Evolutionary conservation across 2,113 vertebrate genomes (phyloP).

Genomic region (Rynchops niger): DNA sequence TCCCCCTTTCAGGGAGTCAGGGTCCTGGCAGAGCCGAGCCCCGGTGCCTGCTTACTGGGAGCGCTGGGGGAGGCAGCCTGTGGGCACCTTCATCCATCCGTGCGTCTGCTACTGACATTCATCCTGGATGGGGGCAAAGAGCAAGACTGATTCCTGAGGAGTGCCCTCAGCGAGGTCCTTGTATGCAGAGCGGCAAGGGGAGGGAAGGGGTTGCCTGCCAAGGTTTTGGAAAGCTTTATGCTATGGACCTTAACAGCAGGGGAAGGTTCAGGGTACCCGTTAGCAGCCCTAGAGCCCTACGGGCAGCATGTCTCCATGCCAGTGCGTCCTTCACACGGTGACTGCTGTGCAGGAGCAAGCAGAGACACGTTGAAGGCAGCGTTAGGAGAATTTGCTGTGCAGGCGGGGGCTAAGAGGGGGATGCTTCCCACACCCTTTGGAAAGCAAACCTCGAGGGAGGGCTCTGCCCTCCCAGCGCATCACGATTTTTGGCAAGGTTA

Average conservation of each 20-base stretch:
- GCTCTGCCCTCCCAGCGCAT: background rate
- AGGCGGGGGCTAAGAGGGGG: background rate
- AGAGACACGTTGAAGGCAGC: background rate
- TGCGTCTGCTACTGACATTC: background rate
- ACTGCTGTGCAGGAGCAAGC: background rate
- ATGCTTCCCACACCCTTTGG: background rate
- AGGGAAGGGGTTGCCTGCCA: background rate
- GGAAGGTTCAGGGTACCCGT: background rate
- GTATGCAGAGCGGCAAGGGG: accelerated
- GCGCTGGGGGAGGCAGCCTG: background rate
- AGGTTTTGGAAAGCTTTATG: background rate
- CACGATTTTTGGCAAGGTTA: background rate
- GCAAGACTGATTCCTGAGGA: background rate
- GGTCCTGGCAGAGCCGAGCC: accelerated
- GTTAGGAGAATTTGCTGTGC: background rate
- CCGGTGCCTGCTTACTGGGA: background rate
- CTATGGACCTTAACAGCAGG: no score
- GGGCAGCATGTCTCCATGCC: accelerated
- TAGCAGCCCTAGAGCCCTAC: background rate
- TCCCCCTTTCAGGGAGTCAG: accelerated
- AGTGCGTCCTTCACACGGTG: accelerated
- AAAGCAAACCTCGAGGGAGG: background rate
- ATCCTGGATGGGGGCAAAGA: no score
- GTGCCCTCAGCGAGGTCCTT: background rate
- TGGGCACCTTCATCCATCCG: background rate